phyloP scores from a whole-genome alignment of 35 echinoderm and acorn worm genomes.

The Hemicentrotus pulcherrimus region DNA sequence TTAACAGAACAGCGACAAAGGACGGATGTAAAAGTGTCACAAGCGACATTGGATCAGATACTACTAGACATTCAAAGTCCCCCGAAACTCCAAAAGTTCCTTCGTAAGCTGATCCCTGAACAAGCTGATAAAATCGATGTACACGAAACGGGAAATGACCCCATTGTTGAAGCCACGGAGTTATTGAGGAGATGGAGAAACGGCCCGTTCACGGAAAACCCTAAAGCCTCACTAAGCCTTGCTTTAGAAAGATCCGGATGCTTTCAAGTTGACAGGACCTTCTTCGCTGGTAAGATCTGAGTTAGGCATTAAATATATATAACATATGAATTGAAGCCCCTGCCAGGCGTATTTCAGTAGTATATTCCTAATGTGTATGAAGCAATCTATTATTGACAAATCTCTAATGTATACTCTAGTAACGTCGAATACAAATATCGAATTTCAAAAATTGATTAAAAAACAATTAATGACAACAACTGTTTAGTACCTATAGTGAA shows the following conservation, averaged over 20 bases:
- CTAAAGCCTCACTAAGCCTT: neutral
- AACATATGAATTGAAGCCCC: neutral
- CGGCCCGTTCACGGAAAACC: neutral
- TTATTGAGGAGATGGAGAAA: neutral
- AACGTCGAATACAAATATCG: too few species aligned
- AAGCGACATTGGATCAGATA: neutral
- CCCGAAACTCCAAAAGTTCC: neutral
- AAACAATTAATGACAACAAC: too few species aligned
- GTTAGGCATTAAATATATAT: neutral
- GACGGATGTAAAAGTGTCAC: neutral
- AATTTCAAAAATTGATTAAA: too few species aligned
- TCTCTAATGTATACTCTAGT: too few species aligned
- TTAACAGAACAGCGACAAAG: neutral
- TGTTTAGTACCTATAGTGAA: too few species aligned
- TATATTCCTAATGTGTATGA: neutral
- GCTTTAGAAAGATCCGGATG: neutral
- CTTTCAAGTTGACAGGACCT: neutral
- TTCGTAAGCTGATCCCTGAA: neutral
- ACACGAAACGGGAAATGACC: neutral
- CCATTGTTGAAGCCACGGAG: neutral
- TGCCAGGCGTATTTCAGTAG: neutral
- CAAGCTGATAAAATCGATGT: neutral
- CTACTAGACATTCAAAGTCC: neutral
- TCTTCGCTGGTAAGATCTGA: neutral
- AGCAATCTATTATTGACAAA: too few species aligned